Evolutionary conservation across 2,888 invertebrate genomes (phyloP).

Genomic region (Drosophila phalerata): DNA sequence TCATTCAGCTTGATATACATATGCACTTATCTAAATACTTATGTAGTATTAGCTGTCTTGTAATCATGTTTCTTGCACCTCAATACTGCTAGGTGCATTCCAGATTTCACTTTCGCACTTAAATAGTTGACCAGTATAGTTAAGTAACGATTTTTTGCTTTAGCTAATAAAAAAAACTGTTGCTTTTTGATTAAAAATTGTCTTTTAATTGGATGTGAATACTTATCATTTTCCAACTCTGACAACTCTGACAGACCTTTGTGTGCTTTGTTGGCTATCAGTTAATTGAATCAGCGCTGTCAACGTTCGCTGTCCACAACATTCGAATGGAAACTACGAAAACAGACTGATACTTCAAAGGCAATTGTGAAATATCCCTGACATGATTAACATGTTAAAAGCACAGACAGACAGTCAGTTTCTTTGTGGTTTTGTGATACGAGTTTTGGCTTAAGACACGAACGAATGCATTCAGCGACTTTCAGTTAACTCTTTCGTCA

Average conservation of each 20-base stretch:
- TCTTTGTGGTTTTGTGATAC: background rate
- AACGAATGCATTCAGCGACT: background rate
- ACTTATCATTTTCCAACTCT: background rate
- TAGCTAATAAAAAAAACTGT: conserved; percentile 25
- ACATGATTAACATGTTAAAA: background rate
- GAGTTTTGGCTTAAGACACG: background rate
- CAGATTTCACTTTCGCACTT: background rate
- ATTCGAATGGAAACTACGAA: background rate
- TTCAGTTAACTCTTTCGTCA: background rate
- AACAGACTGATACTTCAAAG: background rate
- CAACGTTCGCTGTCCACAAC: background rate
- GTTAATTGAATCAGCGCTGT: conserved; percentile 5
- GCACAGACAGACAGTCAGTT: background rate
- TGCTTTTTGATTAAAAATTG: conserved; percentile 9
- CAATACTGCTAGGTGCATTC: background rate
- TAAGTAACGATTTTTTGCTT: background rate
- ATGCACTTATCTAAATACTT: background rate
- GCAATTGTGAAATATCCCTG: background rate
- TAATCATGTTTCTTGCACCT: conserved; percentile 13
- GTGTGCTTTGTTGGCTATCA: background rate
- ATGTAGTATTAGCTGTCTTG: background rate
- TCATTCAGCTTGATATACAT: background rate
- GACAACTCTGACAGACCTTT: too few species aligned
- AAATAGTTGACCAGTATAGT: background rate
- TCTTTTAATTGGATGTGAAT: background rate